A percentile compares a stretch with the other conserved stretches of the same genome.
phyloP scores from a whole-genome alignment of 2,797 vertebrate species.

The Neomorphus geoffroyi region DNA sequence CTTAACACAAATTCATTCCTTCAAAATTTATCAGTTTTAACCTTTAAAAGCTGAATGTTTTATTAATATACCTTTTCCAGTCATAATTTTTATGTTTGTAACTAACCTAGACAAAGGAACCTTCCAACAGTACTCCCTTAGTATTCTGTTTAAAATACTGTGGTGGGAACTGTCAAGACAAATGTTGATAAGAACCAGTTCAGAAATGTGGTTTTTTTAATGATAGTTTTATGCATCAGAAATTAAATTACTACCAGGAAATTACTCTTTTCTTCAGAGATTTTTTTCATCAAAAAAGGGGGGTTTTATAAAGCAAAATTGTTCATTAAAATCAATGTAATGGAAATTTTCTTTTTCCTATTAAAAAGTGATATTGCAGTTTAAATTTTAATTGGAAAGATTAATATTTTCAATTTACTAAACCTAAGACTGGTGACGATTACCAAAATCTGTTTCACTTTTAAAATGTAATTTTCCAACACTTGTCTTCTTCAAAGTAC shows the following conservation, averaged over 20 bases:
- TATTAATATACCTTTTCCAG: not conserved
- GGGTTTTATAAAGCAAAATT: not conserved
- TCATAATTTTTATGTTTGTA: not conserved
- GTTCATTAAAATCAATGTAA: not conserved
- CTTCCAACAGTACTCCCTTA: not conserved
- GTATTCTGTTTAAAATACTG: not conserved
- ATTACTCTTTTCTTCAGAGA: not conserved
- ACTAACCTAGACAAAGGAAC: not conserved
- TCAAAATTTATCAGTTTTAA: not conserved
- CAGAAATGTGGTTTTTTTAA: not conserved
- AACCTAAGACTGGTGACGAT: not conserved
- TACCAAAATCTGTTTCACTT: not conserved
- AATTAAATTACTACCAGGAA: not conserved
- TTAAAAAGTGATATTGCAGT: not conserved
- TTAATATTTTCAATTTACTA: not conserved
- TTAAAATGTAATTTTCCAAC: not conserved
- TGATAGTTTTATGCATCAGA: not conserved
- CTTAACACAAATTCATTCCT: not conserved
- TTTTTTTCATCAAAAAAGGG: fast-evolving
- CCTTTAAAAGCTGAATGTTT: not conserved
- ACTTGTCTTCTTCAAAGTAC: not conserved
- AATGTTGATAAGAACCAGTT: not conserved
- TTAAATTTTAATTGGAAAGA: not conserved
- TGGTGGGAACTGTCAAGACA: not conserved
- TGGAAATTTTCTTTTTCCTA: not conserved